Conservation (phyloP, 2,113 vertebrate genomes). For the Hirundichthys speculiger region DNA sequence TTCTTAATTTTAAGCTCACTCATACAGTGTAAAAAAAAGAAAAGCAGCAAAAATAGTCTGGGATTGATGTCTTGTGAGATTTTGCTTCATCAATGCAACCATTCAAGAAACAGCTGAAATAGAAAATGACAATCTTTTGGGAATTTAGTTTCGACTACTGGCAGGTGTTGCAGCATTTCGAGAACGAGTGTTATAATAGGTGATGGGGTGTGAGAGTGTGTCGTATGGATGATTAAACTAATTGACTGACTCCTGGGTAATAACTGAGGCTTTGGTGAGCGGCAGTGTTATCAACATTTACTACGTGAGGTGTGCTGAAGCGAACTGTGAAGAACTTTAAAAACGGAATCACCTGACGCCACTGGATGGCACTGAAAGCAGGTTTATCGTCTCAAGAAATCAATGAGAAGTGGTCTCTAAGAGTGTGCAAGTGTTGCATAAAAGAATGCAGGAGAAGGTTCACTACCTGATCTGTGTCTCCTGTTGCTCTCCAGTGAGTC, state of each 20-base stretch:
- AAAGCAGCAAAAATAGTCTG: too few species aligned
- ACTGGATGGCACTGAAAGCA: constrained; percentile 13
- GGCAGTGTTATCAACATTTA: constrained; percentile 31
- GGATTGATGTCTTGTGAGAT: too few species aligned
- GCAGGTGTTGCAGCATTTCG: neutral
- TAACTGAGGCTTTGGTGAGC: constrained; percentile 7
- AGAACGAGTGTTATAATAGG: neutral
- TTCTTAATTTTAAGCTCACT: too few species aligned
- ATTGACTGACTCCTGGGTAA: constrained; percentile 17
- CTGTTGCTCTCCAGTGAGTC: constrained; percentile 13
- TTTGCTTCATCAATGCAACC: too few species aligned
- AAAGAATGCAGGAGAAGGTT: constrained; percentile 4
- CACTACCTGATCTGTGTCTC: constrained; percentile 12
- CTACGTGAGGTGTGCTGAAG: constrained; percentile 11
- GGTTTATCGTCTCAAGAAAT: too few species aligned
- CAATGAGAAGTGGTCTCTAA: constrained; percentile 35
- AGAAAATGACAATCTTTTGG: neutral
- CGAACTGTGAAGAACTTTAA: constrained; percentile 27
- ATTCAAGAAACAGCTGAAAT: neutral
- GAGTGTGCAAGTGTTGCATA: constrained; percentile 6
- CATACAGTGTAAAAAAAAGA: too few species aligned
- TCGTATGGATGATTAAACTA: constrained; percentile 15
- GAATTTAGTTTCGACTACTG: neutral
- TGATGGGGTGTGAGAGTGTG: constrained; percentile 1
- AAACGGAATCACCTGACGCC: constrained; percentile 28